A percentile compares a stretch with the other conserved stretches of the same genome.
Evolutionary conservation across 2,113 vertebrate genomes (phyloP).

Genomic region (Campylomormyrus tamandua): DNA sequence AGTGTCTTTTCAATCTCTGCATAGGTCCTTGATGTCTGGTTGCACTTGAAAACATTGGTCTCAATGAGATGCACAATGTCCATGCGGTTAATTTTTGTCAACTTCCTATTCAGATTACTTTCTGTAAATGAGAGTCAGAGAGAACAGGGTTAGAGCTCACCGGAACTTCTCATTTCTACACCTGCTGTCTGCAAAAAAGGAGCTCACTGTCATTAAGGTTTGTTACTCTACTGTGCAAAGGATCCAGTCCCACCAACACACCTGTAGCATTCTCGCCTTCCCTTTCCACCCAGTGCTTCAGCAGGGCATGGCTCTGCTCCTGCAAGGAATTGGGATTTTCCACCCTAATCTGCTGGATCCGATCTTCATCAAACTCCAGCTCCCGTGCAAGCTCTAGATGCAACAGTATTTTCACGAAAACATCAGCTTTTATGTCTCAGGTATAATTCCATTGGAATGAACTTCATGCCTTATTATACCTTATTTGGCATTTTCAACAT

Average conservation of each 20-base stretch:
- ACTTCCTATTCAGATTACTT: conserved; percentile 74
- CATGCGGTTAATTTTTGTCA: conserved; percentile 97
- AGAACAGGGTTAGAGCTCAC: not conserved
- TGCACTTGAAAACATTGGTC: conserved; percentile 71
- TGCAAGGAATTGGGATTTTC: conserved; percentile 95
- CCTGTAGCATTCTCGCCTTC: conserved; percentile 90
- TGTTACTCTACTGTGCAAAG: not conserved
- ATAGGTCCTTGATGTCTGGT: conserved; percentile 68
- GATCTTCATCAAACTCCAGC: conserved; percentile 88
- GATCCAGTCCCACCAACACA: conserved; percentile 38
- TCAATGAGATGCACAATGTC: conserved; percentile 95
- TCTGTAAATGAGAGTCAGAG: conserved; percentile 56
- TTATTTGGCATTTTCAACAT: not conserved
- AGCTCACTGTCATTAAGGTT: not conserved
- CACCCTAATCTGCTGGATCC: conserved; percentile 82
- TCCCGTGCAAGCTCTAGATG: conserved; percentile 84
- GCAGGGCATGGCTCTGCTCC: conserved; percentile 87
- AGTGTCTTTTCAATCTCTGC: conserved; percentile 82
- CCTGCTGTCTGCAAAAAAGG: not conserved
- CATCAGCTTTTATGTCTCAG: not conserved
- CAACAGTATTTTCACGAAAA: not conserved
- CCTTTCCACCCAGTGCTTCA: conserved; percentile 87
- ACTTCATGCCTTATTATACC: not conserved
- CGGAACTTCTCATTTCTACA: not conserved
- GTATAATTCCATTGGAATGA: not conserved